Base-by-base conservation (phyloP, 1,140 invertebrate species). In the Diabrotica virgifera region DNA sequence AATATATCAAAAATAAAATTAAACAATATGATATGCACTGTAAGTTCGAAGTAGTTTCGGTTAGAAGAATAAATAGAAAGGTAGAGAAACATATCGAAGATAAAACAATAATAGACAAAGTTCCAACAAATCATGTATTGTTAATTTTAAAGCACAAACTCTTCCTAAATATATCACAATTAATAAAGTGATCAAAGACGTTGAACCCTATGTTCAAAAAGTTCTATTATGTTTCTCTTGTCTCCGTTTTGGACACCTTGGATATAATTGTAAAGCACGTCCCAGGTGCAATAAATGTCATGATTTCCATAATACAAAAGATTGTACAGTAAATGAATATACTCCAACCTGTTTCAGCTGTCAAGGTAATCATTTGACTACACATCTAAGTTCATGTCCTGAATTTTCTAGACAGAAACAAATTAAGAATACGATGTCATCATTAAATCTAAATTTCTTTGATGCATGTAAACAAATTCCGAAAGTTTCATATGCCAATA, bases 161-260 rank as follows among this genome's bases (percentile, higher is more conserved):
- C 9, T 55, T 9, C 53, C 53, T 5, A 55, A 55, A 55, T 55
- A 55, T 55, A 55, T 55, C 24, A 10, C 11, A 13, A 55, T 7
- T 5, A 5, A 55, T 55, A 14, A n/a, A 55, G 53, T 55, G 8
- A 12, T 10, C 5, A 55, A 12, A 12, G 53, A 55, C 0, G 5
- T 55, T 0, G 53, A 55, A 55, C 53, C 53, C 14, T 55, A 55
- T 9, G 24, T 55, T 13, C 53, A 55, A 14, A 55, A 55, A 35
- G 53, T 55, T 9, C 13, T 55, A 55, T 35, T 55, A 12, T 55
- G 53, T 14, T 55, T 7, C 11, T 12, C n/a, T 14, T 14, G n/a
- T 5, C 5, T 55, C 5, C 14, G 0, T 5, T 9, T 6, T 5
- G n/a, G 14, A 55, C 14, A 6, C 5, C 14, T 11, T 8, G 52